Evolutionary conservation across 2,888 invertebrate species (phyloP), one percentile per base, ranked within the genome.

Genomic region (Scaptomyza caliginosa): DNA sequence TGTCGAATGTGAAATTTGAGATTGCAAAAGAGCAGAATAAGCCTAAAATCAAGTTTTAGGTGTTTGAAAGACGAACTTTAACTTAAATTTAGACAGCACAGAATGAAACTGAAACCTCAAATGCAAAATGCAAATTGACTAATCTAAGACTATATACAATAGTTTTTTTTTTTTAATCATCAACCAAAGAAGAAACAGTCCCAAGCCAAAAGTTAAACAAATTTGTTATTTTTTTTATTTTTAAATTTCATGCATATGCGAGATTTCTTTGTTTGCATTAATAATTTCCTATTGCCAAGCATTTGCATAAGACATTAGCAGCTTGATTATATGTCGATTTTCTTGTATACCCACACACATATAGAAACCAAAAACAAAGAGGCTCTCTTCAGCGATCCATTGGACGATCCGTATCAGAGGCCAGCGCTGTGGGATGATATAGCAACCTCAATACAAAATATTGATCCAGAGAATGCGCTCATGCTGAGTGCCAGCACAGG

Each of bases 341-440:
- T 28, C 58, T 42, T 65, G n/a, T 32, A 13, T 32, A 13, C 21
- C 36, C 34, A 24, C 8, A 38, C 48, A 17, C 46, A 16, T 19
- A 21, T 45, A 91, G 91, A 91, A 78, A 89, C 90, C 88, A 91
- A 91, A 90, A 90, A 89, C 77, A 91, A 91, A 90, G 91, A 91
- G 89, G 89, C 89, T 87, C 88, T 90, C 70, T 90, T 89, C 51
- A 74, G 80, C 49, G 90, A 91, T 66, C 88, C 90, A 59, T 58
- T 84, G 54, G 97, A 97, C 92, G 97, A 97, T 92, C 95, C 96
- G 52, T 97, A 96, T 92, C 94, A 96, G 79, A 95, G 96, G 86
- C 96, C 97, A 40, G 96, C 96, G 28, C 93, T 97, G 38, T 97
- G 97, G 97, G 97, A 97, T 92, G 97, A 97, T 92, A 96, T 97